Conservation (phyloP, 2,797 vertebrate species). For the Cyclura pinguis region DNA sequence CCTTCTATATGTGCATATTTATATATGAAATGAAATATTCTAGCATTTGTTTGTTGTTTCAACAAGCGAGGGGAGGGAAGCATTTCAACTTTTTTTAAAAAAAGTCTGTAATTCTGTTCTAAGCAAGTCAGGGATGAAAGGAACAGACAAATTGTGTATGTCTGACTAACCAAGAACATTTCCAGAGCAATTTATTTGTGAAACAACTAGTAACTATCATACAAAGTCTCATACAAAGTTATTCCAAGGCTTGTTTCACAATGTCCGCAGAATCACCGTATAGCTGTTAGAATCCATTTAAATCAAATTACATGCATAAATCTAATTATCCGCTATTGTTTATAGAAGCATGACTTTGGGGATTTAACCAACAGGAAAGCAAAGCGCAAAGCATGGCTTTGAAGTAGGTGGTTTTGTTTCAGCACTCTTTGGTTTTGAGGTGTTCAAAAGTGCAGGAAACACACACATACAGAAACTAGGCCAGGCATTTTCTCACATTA, state of each 20-base stretch:
- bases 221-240: slow-evolving; percentile 1
- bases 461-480: not conserved
- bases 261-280: slow-evolving; percentile 26
- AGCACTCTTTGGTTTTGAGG: slow-evolving; percentile 45
- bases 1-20: not conserved
- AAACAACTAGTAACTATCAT: slow-evolving; percentile 26
- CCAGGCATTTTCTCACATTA: slow-evolving; percentile 3
- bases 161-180: slow-evolving; percentile 26
- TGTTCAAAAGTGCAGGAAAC: slow-evolving; percentile 51
- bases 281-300: slow-evolving; percentile 62
- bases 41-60: not conserved
- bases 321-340: slow-evolving; percentile 66
- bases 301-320: slow-evolving; percentile 71
- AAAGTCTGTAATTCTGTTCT: not conserved
- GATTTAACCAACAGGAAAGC: slow-evolving; percentile 62
- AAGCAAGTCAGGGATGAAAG: not conserved
- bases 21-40: not conserved
- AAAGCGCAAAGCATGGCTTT: slow-evolving; percentile 60
- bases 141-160: not conserved
- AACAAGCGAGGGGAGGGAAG: not conserved
- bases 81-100: too few relatives aligned
- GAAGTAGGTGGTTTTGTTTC: slow-evolving; percentile 51
- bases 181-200: slow-evolving; percentile 36
- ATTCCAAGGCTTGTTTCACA: not conserved
- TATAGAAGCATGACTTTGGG: slow-evolving; percentile 52